These are phyloP conservation scores for Microcebus tavaratra DNA, from an alignment of 2,113 vertebrate genomes.

Conservation along the genomic window DNA sequence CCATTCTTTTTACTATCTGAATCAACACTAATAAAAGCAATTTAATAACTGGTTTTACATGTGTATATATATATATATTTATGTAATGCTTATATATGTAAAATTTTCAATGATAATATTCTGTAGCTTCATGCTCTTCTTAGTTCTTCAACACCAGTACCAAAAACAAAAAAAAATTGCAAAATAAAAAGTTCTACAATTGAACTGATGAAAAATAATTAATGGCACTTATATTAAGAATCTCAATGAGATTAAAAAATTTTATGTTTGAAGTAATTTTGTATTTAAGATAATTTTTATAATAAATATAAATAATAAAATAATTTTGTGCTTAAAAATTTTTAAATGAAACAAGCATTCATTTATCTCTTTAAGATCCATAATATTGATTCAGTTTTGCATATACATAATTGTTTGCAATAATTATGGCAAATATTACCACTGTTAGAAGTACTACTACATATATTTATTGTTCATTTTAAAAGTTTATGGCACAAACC, in stretches of 20 bases:
- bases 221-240: not conserved
- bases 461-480: not conserved
- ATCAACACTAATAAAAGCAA: not conserved
- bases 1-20: not conserved
- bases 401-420: not conserved
- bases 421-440: not conserved
- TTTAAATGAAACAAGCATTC: not conserved
- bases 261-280: not conserved
- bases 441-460: not conserved
- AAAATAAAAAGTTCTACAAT: not conserved
- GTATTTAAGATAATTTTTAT: not conserved
- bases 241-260: not conserved
- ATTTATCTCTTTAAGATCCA: not conserved
- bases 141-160: not conserved
- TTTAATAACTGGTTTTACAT: not conserved
- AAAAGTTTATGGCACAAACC: not conserved
- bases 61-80: too few relatives aligned
- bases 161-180: not conserved
- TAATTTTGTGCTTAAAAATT: not conserved
- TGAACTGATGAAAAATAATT: not conserved
- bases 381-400: not conserved
- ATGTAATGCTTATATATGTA: not conserved
- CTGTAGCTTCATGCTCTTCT: not conserved
- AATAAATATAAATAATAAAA: not conserved
- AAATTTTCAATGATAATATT: not conserved